Evolutionary conservation across 2,797 vertebrate genomes (phyloP).

Genomic region (Apodemus agrarius): DNA sequence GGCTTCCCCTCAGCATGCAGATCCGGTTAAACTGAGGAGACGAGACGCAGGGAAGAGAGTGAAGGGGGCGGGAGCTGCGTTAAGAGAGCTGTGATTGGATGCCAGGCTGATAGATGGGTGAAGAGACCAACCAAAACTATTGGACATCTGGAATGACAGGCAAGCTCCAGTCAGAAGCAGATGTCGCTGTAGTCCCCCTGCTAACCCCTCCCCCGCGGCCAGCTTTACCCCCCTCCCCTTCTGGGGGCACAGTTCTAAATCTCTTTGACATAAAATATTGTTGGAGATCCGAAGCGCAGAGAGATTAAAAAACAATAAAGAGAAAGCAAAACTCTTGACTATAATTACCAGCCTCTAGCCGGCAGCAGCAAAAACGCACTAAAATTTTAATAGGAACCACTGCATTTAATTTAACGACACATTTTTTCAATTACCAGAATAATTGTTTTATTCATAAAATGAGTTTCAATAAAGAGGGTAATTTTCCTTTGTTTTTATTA

Average conservation of each 20-base stretch:
- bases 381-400: constrained; percentile 93
- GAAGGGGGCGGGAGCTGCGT: not conserved
- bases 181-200: not conserved
- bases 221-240: not conserved
- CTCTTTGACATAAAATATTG: constrained; percentile 86
- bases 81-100: constrained; percentile 56
- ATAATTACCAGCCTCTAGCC: constrained; percentile 90
- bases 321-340: constrained; percentile 88
- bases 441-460: constrained; percentile 93
- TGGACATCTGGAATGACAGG: not conserved
- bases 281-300: constrained; percentile 84
- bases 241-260: constrained; percentile 82
- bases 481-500: constrained; percentile 91
- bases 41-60: not conserved
- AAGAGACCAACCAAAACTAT: constrained; percentile 37
- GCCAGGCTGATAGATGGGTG: not conserved
- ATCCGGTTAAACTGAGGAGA: not conserved
- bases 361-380: constrained; percentile 89
- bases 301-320: constrained; percentile 93
- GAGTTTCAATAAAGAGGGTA: constrained; percentile 91
- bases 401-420: constrained; percentile 93
- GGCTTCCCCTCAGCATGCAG: not conserved
- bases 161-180: not conserved
- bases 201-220: not conserved
- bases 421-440: constrained; percentile 94